These are phyloP conservation scores for Caretta caretta DNA, from an alignment of 2,113 vertebrate genomes.

Conservation along the genomic window DNA sequence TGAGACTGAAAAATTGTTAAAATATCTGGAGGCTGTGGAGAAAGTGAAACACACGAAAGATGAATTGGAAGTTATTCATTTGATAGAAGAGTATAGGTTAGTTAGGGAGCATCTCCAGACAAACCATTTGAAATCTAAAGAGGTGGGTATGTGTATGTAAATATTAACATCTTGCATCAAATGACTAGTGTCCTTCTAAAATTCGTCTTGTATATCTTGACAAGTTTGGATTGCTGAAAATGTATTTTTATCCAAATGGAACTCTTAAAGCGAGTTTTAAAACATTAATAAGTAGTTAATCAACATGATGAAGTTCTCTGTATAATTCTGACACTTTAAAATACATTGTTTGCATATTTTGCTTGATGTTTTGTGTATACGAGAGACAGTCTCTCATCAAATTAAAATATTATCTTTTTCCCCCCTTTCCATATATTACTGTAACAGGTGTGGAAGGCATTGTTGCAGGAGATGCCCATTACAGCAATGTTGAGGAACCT, in stretches of 20 bases:
- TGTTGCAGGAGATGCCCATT: conserved; percentile 94
- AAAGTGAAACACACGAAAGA: conserved; percentile 91
- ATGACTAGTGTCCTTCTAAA: background rate
- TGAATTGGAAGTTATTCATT: conserved; percentile 89
- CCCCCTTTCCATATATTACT: background rate
- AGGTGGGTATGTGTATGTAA: conserved; percentile 79
- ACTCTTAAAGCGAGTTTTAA: background rate
- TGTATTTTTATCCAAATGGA: background rate
- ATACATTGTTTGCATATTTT: background rate
- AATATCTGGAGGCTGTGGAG: conserved; percentile 92
- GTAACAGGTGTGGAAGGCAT: conserved; percentile 88
- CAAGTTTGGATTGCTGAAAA: background rate
- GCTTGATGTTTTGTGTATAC: background rate
- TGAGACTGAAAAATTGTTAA: conserved; percentile 87
- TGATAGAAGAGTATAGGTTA: conserved; percentile 92
- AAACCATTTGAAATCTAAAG: conserved; percentile 90
- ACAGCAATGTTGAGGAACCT: conserved; percentile 85
- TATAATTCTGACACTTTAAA: background rate
- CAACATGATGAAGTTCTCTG: background rate
- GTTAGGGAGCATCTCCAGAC: conserved; percentile 92
- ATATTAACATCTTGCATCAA: background rate
- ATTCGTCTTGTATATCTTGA: background rate
- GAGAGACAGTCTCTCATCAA: background rate
- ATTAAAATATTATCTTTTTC: background rate
- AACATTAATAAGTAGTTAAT: background rate